Conservation (phyloP, 2,113 vertebrate genomes). For the Scomber japonicus region DNA sequence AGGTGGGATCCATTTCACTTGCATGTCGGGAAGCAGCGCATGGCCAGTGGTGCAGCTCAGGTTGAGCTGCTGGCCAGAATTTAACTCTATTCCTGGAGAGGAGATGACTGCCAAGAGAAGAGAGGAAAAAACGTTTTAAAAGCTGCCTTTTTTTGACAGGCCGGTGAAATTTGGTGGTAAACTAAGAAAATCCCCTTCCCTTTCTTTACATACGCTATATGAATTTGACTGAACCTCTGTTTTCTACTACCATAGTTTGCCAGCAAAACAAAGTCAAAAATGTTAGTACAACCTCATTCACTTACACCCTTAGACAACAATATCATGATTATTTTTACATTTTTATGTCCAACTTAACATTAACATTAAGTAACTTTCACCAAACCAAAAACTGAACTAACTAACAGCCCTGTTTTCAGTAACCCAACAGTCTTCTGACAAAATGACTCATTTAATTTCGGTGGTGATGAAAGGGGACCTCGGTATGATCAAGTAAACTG, state of each 20-base stretch:
- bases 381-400: no score
- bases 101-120: constrained; percentile 52
- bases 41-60: constrained; percentile 73
- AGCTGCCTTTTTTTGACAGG: background rate
- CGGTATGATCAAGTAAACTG: background rate
- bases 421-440: no score
- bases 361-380: background rate
- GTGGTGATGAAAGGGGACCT: background rate
- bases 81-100: constrained; percentile 9
- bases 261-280: background rate
- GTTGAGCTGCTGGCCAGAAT: constrained; percentile 72
- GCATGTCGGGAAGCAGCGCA: constrained; percentile 25
- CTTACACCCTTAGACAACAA: no score
- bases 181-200: background rate
- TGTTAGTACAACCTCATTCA: no score
- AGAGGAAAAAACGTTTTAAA: background rate
- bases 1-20: constrained; percentile 71
- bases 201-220: constrained; percentile 4
- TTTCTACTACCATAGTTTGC: constrained; percentile 3
- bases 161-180: background rate
- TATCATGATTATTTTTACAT: no score
- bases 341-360: background rate
- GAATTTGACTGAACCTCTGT: background rate
- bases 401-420: no score
- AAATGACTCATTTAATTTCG: no score